These are phyloP conservation scores for Hydrocynus forskahlii DNA, from an alignment of 2,797 vertebrate species.

Conservation along the genomic window DNA sequence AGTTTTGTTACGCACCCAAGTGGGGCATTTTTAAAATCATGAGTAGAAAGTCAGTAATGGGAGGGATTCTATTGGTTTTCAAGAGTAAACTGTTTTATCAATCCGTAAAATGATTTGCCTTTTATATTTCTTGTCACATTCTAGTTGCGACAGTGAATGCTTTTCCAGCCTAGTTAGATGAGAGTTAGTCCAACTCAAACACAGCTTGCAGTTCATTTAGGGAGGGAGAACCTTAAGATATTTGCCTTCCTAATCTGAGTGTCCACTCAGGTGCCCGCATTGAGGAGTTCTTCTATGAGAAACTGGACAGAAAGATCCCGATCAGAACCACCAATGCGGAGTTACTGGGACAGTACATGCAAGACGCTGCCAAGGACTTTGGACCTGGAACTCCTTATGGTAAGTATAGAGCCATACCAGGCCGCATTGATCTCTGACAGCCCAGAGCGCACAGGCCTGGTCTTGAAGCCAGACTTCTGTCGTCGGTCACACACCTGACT, in stretches of 20 bases:
- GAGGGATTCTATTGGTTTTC: background rate
- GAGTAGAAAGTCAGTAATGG: background rate
- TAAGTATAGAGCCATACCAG: conserved; percentile 68
- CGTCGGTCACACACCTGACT: too few relatives aligned
- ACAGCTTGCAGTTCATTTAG: background rate
- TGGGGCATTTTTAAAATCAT: background rate
- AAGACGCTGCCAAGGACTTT: conserved; percentile 91
- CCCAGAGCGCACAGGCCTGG: too few relatives aligned
- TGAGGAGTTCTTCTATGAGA: conserved; percentile 97
- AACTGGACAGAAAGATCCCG: conserved; percentile 93
- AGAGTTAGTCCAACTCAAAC: background rate
- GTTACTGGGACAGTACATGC: conserved; percentile 95
- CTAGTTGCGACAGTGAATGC: too few relatives aligned
- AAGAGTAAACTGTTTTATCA: background rate
- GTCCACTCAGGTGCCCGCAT: conserved; percentile 85
- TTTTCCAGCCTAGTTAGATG: background rate
- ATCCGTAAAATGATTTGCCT: too few relatives aligned
- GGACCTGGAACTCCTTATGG: conserved; percentile 89
- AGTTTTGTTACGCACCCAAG: too few relatives aligned
- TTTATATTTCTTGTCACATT: too few relatives aligned
- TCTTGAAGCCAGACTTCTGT: too few relatives aligned
- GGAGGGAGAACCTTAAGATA: background rate
- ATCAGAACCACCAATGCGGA: conserved; percentile 89
- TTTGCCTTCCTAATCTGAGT: conserved; percentile 33
- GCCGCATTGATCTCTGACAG: too few relatives aligned